These are phyloP conservation scores for Cephus pulcher DNA, from an alignment of 2,888 invertebrate species.

Conservation along the genomic window DNA sequence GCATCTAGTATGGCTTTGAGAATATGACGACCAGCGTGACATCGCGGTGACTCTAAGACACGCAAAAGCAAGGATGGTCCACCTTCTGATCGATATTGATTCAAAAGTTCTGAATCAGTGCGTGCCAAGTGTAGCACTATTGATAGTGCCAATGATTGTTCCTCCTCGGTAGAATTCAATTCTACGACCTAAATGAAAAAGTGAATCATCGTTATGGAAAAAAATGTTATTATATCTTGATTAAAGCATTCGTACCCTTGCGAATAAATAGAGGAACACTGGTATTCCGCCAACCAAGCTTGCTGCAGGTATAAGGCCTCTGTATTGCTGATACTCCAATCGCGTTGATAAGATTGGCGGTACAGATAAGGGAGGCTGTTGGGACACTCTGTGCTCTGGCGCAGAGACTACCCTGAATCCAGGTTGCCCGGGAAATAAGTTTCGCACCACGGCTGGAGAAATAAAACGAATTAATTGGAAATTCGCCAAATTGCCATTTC, in stretches of 20 bases:
- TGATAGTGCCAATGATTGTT: slow-evolving; percentile 74
- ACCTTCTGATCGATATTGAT: slow-evolving; percentile 72
- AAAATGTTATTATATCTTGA: slow-evolving; percentile 3
- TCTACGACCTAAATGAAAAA: slow-evolving; percentile 72
- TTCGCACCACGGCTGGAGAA: slow-evolving; percentile 56
- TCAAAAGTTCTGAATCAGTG: slow-evolving; percentile 72
- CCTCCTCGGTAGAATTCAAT: slow-evolving; percentile 70
- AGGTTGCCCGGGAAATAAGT: slow-evolving; percentile 64
- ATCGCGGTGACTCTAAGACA: slow-evolving; percentile 73
- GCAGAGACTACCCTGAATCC: slow-evolving; percentile 66
- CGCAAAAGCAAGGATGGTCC: slow-evolving; percentile 72
- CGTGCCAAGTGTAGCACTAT: slow-evolving; percentile 72
- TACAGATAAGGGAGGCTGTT: slow-evolving; percentile 66
- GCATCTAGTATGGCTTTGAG: slow-evolving; percentile 76
- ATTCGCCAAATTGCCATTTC: background rate
- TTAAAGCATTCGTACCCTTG: slow-evolving; percentile 68
- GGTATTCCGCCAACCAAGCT: slow-evolving; percentile 74
- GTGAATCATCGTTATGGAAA: background rate
- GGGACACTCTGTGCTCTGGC: slow-evolving; percentile 65
- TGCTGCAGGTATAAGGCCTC: slow-evolving; percentile 70
- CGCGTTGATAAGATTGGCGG: slow-evolving; percentile 57
- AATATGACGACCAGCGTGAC: slow-evolving; percentile 71
- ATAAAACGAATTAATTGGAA: background rate
- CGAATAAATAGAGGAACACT: slow-evolving; percentile 76
- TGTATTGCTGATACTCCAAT: slow-evolving; percentile 67